Base-by-base conservation (phyloP, 2,113 vertebrate genomes). In the Anarhynchus alexandrinus region DNA sequence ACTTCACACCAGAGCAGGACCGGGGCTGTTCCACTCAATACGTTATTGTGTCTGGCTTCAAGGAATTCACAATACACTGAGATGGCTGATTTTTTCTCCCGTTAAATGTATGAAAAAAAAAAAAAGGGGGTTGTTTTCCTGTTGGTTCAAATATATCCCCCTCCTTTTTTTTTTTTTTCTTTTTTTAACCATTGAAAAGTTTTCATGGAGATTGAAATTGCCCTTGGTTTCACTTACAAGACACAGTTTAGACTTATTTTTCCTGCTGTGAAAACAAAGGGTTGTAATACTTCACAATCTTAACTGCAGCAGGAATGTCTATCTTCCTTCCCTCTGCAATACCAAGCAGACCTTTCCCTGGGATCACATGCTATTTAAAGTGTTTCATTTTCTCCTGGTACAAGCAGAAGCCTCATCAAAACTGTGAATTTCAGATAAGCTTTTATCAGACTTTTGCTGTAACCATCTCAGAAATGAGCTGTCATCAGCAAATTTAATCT, bases 401-500 rank as follows among this genome's bases (percentile, higher is more conserved):
- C 93, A 90, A 96, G 94, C 70, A 95, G 86, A 97, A 96, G 49
- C 76, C 83, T 97, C 97, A 98, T 97, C 95, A 97, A 97, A 98
- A 97, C 97, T 97, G 97, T 96, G 97, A 97, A 97, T 94, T 94
- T 97, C 91, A 96, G 96, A 97, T 97, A 97, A 97, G 92, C 78
- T 62, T 97, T 96, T 95, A 96, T 97, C 96, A 91, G 96, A 74
- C 96, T 98, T 98, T 97, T 88, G 82, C 96, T 98, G 87, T 96
- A 98, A 91, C 96, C 96, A 97, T 97, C 96, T 98, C 95, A 93
- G 97, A 97, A 98, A 97, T 97, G 96, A 98, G 97, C 95, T 97
- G 96, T 97, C 98, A 98, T 97, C 97, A 98, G 85, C 78, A 95
- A 95, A 95, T 96, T 97, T 98, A 97, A 98, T 98, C 97, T 97